Conservation (phyloP, 1,140 invertebrate genomes). For the Penaeus japonicus region DNA sequence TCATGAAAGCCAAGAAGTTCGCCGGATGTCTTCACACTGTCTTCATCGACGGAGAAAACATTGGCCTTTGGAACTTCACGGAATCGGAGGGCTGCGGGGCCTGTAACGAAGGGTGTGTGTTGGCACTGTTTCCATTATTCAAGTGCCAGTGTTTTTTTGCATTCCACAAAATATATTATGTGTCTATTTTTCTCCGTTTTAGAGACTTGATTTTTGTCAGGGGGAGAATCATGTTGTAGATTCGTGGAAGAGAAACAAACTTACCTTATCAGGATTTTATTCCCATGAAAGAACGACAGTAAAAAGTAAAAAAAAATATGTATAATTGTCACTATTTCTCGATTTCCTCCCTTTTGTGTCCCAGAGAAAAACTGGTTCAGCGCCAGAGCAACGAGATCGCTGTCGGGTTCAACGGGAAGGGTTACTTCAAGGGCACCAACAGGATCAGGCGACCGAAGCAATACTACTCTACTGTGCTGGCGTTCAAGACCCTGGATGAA, state of each 20-base stretch:
- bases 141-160: neutral
- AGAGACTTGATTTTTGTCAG: no score
- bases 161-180: no score
- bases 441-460: constrained; percentile 73
- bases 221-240: no score
- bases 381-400: constrained; percentile 65
- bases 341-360: constrained; percentile 56
- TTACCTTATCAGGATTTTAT: no score
- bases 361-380: constrained; percentile 50
- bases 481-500: constrained; percentile 86
- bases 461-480: constrained; percentile 79
- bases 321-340: no score
- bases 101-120: constrained; percentile 77
- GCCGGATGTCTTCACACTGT: constrained; percentile 81
- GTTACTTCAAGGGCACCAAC: constrained; percentile 76
- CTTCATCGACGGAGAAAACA: constrained; percentile 75
- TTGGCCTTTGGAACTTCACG: constrained; percentile 91
- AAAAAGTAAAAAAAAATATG: no score
- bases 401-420: constrained; percentile 78
- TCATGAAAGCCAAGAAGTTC: constrained; percentile 60
- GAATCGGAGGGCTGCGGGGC: constrained; percentile 71
- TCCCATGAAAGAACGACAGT: no score
- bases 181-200: no score
- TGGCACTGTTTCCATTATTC: neutral
- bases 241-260: no score